phyloP scores from a whole-genome alignment of 2,797 vertebrate genomes.

The Xiphophorus birchmanni region DNA sequence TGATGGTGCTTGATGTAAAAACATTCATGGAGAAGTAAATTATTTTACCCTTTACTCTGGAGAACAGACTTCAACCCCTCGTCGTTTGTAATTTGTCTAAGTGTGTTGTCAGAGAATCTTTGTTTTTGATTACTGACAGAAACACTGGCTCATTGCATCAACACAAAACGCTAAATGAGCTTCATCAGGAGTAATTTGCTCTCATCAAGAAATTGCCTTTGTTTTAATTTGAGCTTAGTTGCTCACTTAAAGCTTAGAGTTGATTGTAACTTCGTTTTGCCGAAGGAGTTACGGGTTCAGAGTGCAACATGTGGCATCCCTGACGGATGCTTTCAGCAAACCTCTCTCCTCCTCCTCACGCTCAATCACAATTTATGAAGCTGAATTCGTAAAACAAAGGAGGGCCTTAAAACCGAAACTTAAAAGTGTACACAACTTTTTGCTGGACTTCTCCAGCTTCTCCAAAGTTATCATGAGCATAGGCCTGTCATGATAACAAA shows the following conservation, averaged over 20 bases:
- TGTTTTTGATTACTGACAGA: neutral
- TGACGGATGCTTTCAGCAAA: neutral
- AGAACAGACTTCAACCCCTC: neutral
- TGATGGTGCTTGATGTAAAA: neutral
- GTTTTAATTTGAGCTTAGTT: neutral
- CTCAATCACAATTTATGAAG: neutral
- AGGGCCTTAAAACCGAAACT: neutral
- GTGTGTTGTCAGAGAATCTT: constrained; percentile 1
- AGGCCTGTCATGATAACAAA: too few relatives aligned
- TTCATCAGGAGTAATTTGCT: constrained; percentile 7
- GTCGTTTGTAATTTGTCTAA: neutral
- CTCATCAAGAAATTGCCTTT: constrained; percentile 4
- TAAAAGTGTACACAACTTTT: neutral
- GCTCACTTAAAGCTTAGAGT: neutral
- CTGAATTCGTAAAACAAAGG: neutral
- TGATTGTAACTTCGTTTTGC: neutral
- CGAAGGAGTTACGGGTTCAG: constrained; percentile 12
- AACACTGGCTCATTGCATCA: neutral
- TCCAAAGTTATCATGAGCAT: neutral
- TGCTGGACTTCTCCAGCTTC: neutral
- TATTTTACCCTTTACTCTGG: neutral
- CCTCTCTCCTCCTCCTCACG: neutral
- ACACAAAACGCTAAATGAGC: constrained; percentile 4
- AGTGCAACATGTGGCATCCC: constrained; percentile 63
- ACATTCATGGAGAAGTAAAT: neutral